Percentiles rank a stretch among this genome's conserved stretches.
Conservation (phyloP, 1,140 invertebrate genomes). For the Drosophila fuyamai region DNA sequence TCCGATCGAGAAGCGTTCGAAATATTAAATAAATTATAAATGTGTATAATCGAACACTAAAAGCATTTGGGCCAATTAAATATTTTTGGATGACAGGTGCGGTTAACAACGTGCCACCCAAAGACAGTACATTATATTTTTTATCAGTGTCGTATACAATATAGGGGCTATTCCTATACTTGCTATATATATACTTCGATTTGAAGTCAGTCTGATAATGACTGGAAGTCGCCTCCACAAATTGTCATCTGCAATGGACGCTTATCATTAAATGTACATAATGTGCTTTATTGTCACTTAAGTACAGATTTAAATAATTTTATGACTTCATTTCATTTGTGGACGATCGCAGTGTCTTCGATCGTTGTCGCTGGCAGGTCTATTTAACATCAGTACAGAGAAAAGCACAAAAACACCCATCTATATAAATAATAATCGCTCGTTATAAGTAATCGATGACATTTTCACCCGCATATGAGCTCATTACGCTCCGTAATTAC, state of each 20-base stretch:
- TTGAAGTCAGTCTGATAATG: neutral
- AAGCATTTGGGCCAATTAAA: conserved; percentile 10
- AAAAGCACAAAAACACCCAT: conserved; percentile 40
- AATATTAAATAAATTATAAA: conserved; percentile 26
- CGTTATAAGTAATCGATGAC: conserved; percentile 71
- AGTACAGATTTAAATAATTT: conserved; percentile 78
- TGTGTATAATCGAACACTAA: conserved; percentile 4
- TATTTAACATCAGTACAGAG: conserved; percentile 8
- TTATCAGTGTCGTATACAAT: conserved; percentile 7
- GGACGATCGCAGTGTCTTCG: conserved; percentile 4
- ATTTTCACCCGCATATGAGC: conserved; percentile 61
- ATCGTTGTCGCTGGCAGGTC: conserved; percentile 12
- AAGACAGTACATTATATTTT: conserved; percentile 4
- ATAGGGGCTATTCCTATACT: conserved; percentile 4
- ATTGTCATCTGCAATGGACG: conserved; percentile 55
- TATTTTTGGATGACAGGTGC: conserved; percentile 22
- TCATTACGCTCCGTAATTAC: conserved; percentile 58
- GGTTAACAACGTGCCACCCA: conserved; percentile 11
- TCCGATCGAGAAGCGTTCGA: conserved; percentile 22
- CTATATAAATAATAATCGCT: conserved; percentile 53
- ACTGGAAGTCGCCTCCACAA: conserved; percentile 15
- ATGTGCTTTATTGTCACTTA: conserved; percentile 79
- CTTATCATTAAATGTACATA: conserved; percentile 66
- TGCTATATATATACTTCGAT: conserved; percentile 1
- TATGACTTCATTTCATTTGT: conserved; percentile 69